These are phyloP conservation scores for Acrocephalus arundinaceus DNA, from an alignment of 2,113 vertebrate genomes.

Conservation along the genomic window DNA sequence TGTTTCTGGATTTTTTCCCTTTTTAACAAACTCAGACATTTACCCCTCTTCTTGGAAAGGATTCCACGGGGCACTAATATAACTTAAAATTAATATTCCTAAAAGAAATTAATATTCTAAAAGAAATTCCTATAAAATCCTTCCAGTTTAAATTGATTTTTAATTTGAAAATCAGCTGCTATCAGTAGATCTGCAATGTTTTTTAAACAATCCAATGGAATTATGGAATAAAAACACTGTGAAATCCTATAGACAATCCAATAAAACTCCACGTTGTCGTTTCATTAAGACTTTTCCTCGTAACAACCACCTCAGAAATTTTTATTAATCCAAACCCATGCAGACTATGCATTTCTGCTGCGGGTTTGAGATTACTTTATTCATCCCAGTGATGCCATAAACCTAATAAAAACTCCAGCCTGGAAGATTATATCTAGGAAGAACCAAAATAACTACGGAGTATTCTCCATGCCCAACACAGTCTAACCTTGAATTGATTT, in stretches of 20 bases:
- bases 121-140: neutral
- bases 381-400: conserved; percentile 40
- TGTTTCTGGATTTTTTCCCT: neutral
- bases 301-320: neutral
- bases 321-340: neutral
- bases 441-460: neutral
- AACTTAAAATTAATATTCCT: neutral
- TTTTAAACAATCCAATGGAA: neutral
- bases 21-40: neutral
- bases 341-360: neutral
- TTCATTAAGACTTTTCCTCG: neutral
- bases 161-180: neutral
- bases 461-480: neutral
- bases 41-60: neutral
- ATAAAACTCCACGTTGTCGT: neutral
- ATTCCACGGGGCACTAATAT: neutral
- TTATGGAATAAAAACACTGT: neutral
- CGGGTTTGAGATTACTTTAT: neutral
- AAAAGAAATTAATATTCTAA: too few relatives aligned
- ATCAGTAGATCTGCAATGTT: neutral
- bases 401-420: conserved; percentile 31
- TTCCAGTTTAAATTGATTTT: neutral
- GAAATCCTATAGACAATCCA: neutral
- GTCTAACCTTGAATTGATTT: neutral
- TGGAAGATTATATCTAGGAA: neutral